Evolutionary conservation across 2,888 invertebrate genomes (phyloP).

Genomic region (Lasioglossum morio): DNA sequence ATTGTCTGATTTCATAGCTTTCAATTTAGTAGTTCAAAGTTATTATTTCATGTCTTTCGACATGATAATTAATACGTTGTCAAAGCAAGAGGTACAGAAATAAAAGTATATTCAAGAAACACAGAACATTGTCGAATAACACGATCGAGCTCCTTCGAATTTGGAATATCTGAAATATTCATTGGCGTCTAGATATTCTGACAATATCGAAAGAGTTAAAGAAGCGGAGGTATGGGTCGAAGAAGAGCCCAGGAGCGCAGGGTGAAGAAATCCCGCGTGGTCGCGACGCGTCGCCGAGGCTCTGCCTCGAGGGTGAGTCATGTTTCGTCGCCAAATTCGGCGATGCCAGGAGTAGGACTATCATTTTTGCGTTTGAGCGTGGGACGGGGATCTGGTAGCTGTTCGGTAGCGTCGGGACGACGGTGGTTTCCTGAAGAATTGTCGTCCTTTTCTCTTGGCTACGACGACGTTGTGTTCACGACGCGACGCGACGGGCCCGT

Average conservation of each 20-base stretch:
- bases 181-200: not conserved
- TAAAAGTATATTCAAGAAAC: not conserved
- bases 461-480: not conserved
- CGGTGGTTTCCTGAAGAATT: conserved; percentile 34
- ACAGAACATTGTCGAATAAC: not conserved
- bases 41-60: not conserved
- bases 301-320: not conserved
- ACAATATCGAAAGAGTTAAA: not conserved
- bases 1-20: not conserved
- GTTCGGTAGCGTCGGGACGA: not conserved
- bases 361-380: not conserved
- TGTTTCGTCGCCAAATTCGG: conserved; percentile 6
- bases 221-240: not conserved
- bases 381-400: not conserved
- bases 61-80: not conserved
- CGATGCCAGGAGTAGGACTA: not conserved
- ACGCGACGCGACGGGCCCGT: conserved; percentile 62
- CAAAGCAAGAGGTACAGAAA: not conserved
- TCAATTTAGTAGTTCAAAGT: not conserved
- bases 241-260: conserved; percentile 7
- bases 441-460: conserved; percentile 14
- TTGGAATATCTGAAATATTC: not conserved
- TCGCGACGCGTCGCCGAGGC: not conserved
- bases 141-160: not conserved
- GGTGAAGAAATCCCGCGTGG: not conserved